A percentile compares a stretch with the other conserved stretches of the same genome.
Conservation (phyloP, 2,113 vertebrate species). For the Procavia capensis region DNA sequence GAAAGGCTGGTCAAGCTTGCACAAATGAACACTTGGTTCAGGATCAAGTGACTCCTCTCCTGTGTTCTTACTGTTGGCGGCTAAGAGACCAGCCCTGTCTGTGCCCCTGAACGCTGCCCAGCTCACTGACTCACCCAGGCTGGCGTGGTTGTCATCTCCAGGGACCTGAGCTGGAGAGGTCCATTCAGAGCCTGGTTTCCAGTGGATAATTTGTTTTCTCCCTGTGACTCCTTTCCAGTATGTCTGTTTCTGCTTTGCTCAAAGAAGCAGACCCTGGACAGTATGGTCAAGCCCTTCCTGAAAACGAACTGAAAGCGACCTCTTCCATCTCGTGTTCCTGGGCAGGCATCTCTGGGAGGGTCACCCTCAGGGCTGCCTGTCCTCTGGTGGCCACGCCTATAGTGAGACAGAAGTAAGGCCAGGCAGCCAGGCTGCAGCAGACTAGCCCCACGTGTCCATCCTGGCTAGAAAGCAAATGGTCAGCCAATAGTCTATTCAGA, state of each 20-base stretch:
- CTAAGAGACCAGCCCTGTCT: not conserved
- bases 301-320: not conserved
- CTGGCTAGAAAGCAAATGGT: conserved; percentile 43
- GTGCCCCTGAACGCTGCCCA: not conserved
- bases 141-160: not conserved
- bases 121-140: not conserved
- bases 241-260: not conserved
- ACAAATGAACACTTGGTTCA: not conserved
- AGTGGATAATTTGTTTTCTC: not conserved
- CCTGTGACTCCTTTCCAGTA: not conserved
- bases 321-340: not conserved
- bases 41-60: not conserved
- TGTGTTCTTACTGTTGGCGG: fast-evolving
- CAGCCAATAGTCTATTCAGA: conserved; percentile 62
- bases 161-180: not conserved
- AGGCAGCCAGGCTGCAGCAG: not conserved
- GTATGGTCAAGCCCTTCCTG: not conserved
- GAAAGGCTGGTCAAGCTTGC: not conserved
- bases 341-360: not conserved
- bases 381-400: not conserved
- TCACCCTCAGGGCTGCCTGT: not conserved
- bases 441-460: not conserved
- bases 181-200: not conserved
- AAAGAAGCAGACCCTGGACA: not conserved
- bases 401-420: not conserved